Percentiles rank a stretch among this genome's conserved stretches.
Conservation (phyloP, 2,113 vertebrate species). For the Corythaixoides concolor region DNA sequence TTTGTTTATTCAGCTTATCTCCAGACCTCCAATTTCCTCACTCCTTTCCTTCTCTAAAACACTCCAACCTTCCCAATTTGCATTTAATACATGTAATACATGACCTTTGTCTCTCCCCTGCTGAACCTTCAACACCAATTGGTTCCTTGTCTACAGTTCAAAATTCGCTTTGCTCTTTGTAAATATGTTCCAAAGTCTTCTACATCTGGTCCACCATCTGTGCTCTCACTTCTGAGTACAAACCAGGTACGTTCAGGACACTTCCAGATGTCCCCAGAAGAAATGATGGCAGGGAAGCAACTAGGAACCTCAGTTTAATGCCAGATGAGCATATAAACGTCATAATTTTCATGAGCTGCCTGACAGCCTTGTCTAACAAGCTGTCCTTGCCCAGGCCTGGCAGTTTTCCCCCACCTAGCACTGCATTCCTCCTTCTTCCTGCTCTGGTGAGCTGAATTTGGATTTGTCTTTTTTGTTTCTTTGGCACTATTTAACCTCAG, state of each 20-base stretch:
- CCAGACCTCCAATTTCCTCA: background rate
- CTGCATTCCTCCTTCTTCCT: background rate
- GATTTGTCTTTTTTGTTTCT: background rate
- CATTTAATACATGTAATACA: background rate
- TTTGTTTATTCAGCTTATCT: constrained; percentile 59
- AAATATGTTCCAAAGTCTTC: background rate
- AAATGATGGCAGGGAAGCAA: background rate
- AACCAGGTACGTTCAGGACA: background rate
- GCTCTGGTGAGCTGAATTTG: background rate
- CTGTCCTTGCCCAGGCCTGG: background rate
- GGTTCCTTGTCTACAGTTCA: background rate
- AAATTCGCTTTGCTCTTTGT: background rate
- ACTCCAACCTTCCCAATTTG: background rate
- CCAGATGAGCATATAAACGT: background rate
- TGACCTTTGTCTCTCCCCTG: background rate
- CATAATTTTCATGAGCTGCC: background rate
- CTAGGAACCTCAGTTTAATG: background rate
- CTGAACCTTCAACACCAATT: background rate
- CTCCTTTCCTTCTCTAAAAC: background rate
- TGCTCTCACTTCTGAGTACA: background rate
- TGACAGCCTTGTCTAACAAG: background rate
- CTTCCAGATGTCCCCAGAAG: background rate
- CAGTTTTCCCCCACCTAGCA: background rate
- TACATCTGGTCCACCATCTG: background rate
- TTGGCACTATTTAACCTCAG: background rate